Base-by-base conservation (phyloP, 2,797 vertebrate genomes). In the Benthosema pterotum region DNA sequence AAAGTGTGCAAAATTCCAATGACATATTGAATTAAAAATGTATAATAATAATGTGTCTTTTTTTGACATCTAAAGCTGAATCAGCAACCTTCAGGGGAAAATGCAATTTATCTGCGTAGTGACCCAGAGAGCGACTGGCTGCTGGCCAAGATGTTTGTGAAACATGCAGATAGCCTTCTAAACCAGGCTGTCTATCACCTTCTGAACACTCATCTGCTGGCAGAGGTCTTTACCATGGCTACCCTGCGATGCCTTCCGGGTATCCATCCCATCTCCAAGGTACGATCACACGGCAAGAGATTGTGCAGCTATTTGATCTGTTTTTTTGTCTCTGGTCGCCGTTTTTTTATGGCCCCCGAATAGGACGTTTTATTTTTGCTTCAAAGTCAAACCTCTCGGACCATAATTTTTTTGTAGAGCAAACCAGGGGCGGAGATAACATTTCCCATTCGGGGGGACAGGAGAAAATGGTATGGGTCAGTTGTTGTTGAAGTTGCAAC, bases 191-290 rank as follows among this genome's bases (percentile, higher is more conserved):
- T 89, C 42, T 17, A 84, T 22, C 93, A 93, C 71, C 67, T 90
- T 51, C 74, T 90, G 16, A 69, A 74, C 13, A 84, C 84, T 0
- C 88, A 90, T 67, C 75, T 88, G 46, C 28, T 90, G 0, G 84
- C 69, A 0, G 87, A 90, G 60, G 87, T 82, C 43, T 87, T 87
- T 58, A 16, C 59, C 8, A 16, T 89, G 52, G 83, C 87, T 47
- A 43, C 79, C 38, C 15, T 84, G 12, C 72, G 75, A 57, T 76
- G 85, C 60, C 82, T 94, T 1, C 89, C 93, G 22, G 79, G 67
- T 61, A 89, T 92, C 59, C 92, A 94, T 58, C 93, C 93, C 0
- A 67, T 94, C 42, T 88, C 92, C 61, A 94, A 93, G 93, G 90
- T 94, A 78, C 1, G 8, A 48, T 45, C 5, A 18, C 42, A 55